phyloP scores from a whole-genome alignment of 2,888 invertebrate genomes.

The Caradrina clavipalpis region DNA sequence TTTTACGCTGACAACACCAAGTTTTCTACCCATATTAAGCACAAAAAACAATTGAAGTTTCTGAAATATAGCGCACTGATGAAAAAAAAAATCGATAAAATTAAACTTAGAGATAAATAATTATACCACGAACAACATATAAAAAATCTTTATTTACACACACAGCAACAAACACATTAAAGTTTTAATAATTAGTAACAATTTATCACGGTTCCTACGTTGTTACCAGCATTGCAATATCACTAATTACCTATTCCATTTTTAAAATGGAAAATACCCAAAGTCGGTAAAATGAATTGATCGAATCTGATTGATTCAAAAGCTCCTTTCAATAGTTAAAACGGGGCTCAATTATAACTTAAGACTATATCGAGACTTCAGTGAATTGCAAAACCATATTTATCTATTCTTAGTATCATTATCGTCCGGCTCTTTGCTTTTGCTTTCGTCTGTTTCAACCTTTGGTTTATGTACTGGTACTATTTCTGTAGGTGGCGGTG shows the following conservation, averaged over 20 bases:
- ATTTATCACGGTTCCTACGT: constrained; percentile 60
- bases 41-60: no score
- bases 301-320: constrained; percentile 25
- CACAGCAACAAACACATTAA: constrained; percentile 74
- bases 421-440: constrained; percentile 74
- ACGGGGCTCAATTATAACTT: constrained; percentile 24
- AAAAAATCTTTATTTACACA: constrained; percentile 81
- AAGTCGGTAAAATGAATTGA: constrained; percentile 7
- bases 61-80: no score
- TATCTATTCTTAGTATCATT: constrained; percentile 81
- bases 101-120: constrained; percentile 1
- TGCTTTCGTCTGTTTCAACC: constrained; percentile 70
- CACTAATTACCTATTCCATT: constrained; percentile 32
- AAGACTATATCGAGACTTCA: constrained; percentile 36
- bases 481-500: constrained; percentile 84
- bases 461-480: constrained; percentile 84
- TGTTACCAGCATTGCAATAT: constrained; percentile 36
- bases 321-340: constrained; percentile 17
- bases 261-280: constrained; percentile 24
- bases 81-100: not conserved
- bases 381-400: constrained; percentile 35
- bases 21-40: no score
- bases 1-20: no score
- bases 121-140: constrained; percentile 51
- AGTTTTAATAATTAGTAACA: constrained; percentile 72